Evolutionary conservation across 2,888 invertebrate genomes (phyloP), one percentile per base, ranked within the genome.

Genomic region (Apamea monoglypha): DNA sequence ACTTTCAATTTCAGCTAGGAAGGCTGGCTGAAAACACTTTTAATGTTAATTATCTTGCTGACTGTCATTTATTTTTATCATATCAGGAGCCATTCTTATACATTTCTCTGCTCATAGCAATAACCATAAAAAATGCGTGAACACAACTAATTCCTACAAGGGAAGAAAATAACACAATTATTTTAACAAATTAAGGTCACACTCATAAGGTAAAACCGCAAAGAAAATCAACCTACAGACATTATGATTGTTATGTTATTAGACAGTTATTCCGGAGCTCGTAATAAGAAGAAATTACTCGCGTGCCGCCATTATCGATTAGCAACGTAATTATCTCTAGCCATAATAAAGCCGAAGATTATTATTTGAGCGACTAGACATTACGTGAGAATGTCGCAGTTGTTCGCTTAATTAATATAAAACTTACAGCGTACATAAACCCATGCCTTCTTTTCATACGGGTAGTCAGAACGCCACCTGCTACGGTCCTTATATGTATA

Each of bases 171-270:
- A 47, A 76, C 29, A n/a, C 21, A n/a, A 83, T 47, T 63, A 81
- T 29, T 16, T 68, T n/a, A 53, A 40, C 50, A 56, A 73, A 81
- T 56, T n/a, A 64, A 76, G 21, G 68, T 36, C 32, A 36, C 29
- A 32, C n/a, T 18, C 25, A 29, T 50, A 21, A 63, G 40, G 16
- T 40, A 63, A 66, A 63, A 67, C 66, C 36, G 56, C 61, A 63
- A 74, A 80, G 47, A 25, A 21, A 74, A n/a, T 68, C 70, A 67
- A 71, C 36, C 70, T 1, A 16, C 18, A n/a, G 10, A 63, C 7
- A 47, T 61, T n/a, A 56, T 36, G 70, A 74, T 74, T 80, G 29
- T 81, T 83, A 81, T 74, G 32, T 36, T 73, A 61, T 36, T 25
- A 56, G 32, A 59, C 21, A 59, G 53, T 84, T 47, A 71, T n/a